phyloP scores from a whole-genome alignment of 2,113 vertebrate genomes.

The Tursiops truncatus region DNA sequence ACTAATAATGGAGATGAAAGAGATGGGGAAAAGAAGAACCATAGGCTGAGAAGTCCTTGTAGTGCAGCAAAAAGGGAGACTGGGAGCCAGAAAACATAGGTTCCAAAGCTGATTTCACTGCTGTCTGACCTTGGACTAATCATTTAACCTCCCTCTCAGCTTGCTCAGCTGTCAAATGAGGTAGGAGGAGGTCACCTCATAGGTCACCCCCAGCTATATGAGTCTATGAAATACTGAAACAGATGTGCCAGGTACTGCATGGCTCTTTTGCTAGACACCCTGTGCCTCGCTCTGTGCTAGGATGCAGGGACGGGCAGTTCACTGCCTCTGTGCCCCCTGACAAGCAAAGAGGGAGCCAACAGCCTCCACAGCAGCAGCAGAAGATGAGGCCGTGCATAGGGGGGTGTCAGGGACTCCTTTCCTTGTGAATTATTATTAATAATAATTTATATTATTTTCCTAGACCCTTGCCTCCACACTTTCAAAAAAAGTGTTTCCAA shows the following conservation, averaged over 20 bases:
- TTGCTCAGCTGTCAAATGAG: not conserved
- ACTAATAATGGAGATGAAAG: not conserved
- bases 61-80: not conserved
- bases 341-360: not conserved
- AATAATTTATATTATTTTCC: not conserved
- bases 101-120: not conserved
- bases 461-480: not conserved
- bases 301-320: not conserved
- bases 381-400: not conserved
- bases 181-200: not conserved
- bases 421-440: not conserved
- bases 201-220: not conserved
- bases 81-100: not conserved
- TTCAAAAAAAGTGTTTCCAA: not conserved
- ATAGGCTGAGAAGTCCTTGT: not conserved
- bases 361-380: not conserved
- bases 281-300: not conserved
- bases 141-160: not conserved
- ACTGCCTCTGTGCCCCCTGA: too few species aligned
- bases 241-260: not conserved
- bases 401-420: not conserved
- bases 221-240: not conserved
- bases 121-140: not conserved
- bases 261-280: not conserved
- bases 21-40: not conserved